phyloP scores from a whole-genome alignment of 2,888 invertebrate species.

The Leptopilina syphax region DNA sequence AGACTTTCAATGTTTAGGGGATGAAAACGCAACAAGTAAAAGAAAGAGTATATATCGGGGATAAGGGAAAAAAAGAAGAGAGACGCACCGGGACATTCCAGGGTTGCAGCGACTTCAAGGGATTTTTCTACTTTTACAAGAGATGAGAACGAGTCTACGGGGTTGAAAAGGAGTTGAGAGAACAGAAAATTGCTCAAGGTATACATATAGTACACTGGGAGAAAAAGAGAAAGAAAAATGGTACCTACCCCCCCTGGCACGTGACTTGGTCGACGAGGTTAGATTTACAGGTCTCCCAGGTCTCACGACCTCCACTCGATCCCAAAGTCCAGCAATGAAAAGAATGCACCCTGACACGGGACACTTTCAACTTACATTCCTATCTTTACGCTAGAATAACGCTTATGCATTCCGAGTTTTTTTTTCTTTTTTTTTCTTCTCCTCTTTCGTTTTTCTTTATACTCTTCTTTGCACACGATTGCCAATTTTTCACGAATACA shows the following conservation, averaged over 20 bases:
- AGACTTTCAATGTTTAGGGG: slow-evolving; percentile 22
- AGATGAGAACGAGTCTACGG: neutral
- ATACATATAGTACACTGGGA: no score
- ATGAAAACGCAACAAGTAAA: slow-evolving; percentile 27
- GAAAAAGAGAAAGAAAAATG: neutral
- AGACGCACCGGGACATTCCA: neutral
- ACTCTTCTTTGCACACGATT: neutral
- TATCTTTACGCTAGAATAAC: neutral
- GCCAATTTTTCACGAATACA: slow-evolving; percentile 11
- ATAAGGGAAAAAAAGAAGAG: neutral
- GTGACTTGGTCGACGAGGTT: slow-evolving; percentile 47
- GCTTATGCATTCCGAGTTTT: neutral
- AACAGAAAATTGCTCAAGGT: slow-evolving; percentile 2
- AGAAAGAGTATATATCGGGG: slow-evolving; percentile 7
- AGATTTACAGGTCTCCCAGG: slow-evolving; percentile 52
- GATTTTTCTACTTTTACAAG: neutral
- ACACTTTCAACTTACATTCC: slow-evolving; percentile 17
- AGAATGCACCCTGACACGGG: slow-evolving; percentile 46
- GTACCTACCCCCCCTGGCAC: neutral
- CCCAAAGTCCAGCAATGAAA: slow-evolving; percentile 43
- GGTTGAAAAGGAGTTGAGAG: neutral
- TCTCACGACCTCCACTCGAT: slow-evolving; percentile 23
- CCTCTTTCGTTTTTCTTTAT: no score
- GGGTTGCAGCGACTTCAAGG: neutral
- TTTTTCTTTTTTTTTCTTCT: neutral